These are phyloP conservation scores for Choreutis nemorana DNA, from an alignment of 2,888 invertebrate genomes.

Conservation along the genomic window DNA sequence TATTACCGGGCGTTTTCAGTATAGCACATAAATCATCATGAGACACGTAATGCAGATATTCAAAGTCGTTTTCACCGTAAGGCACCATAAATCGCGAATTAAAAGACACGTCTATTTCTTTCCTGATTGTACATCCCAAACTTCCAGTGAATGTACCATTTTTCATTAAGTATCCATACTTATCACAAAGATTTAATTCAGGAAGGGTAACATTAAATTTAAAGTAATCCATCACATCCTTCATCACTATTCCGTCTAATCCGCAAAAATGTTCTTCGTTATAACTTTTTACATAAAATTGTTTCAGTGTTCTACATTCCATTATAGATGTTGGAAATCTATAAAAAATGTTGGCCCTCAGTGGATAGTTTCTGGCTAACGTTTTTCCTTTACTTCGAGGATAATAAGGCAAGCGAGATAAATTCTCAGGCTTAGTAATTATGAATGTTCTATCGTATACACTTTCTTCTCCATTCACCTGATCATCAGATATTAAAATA, in stretches of 20 bases:
- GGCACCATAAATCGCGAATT: constrained; percentile 31
- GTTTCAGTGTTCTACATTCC: constrained; percentile 18
- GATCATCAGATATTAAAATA: constrained; percentile 19
- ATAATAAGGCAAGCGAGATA: constrained; percentile 8
- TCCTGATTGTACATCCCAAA: constrained; percentile 21
- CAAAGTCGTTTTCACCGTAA: constrained; percentile 17
- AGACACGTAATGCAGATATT: constrained; percentile 20
- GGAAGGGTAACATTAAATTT: constrained; percentile 20
- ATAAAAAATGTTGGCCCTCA: constrained; percentile 23
- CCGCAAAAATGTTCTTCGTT: constrained; percentile 27
- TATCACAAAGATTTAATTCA: constrained; percentile 9
- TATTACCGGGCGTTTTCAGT: constrained; percentile 15
- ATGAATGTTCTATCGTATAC: constrained; percentile 26
- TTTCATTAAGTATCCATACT: constrained; percentile 18
- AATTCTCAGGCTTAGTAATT: constrained; percentile 13
- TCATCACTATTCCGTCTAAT: constrained; percentile 28
- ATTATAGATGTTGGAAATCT: constrained; percentile 30
- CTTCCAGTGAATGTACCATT: constrained; percentile 18
- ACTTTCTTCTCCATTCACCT: constrained; percentile 11
- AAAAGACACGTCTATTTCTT: constrained; percentile 30
- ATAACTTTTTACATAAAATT: constrained; percentile 16
- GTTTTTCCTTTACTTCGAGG: constrained; percentile 11
- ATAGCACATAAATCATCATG: constrained; percentile 25
- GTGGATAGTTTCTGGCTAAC: constrained; percentile 23
- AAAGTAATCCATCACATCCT: constrained; percentile 22